Percentiles rank a stretch among this genome's conserved stretches.
Evolutionary conservation across 2,797 vertebrate genomes (phyloP).

Genomic region (Hylomyscus alleni): DNA sequence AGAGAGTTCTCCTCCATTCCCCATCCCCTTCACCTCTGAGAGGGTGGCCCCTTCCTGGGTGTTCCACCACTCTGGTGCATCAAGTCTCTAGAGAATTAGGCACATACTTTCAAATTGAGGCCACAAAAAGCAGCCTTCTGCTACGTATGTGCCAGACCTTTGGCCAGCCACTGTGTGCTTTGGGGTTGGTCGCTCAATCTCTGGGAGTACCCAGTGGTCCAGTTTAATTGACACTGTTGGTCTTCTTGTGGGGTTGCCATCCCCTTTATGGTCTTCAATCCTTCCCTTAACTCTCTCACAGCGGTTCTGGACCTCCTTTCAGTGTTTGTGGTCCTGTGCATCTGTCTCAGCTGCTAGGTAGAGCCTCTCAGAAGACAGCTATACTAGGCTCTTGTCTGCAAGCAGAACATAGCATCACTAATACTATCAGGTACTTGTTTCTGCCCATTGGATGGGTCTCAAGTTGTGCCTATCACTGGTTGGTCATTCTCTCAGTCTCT

Average conservation of each 20-base stretch:
- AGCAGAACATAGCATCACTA: neutral
- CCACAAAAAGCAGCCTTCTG: neutral
- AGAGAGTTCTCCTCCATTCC: neutral
- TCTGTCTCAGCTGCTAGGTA: neutral
- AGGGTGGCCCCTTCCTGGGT: accelerated
- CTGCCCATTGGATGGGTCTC: neutral
- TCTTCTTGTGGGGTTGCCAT: neutral
- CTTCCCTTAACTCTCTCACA: neutral
- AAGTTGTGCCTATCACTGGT: neutral
- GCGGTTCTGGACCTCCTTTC: neutral
- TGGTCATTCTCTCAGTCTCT: neutral
- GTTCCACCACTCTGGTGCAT: neutral
- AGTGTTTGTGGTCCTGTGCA: neutral
- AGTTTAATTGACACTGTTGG: neutral
- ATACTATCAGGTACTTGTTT: neutral
- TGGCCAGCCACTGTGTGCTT: neutral
- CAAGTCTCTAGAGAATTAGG: neutral
- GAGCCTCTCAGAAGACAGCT: neutral
- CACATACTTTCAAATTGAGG: neutral
- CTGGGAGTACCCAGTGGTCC: neutral
- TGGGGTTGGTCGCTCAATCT: neutral
- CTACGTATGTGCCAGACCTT: neutral
- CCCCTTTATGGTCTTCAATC: neutral
- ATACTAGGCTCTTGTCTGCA: neutral
- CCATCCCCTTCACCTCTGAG: neutral